Percentiles rank a stretch among this genome's conserved stretches.
Evolutionary conservation across 1,140 invertebrate genomes (phyloP).

Genomic region (Tetraneura akinire): DNA sequence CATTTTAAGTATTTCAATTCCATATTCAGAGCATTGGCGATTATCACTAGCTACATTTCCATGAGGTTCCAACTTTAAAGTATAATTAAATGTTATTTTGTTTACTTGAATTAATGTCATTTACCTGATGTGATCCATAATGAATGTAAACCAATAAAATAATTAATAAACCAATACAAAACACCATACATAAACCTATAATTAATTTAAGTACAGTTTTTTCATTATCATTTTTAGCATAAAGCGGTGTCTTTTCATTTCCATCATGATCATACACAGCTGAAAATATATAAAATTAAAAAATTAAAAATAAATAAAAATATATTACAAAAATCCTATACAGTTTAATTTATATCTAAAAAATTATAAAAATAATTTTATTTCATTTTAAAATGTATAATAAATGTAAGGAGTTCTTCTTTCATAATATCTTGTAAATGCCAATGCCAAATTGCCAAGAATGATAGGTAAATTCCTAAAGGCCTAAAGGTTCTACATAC

Average conservation of each 20-base stretch:
- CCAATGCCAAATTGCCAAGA: too few relatives aligned
- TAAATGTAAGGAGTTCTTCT: too few relatives aligned
- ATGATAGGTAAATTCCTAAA: too few relatives aligned
- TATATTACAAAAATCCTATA: too few relatives aligned
- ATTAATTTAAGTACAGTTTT: slow-evolving; percentile 41
- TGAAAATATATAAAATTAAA: slow-evolving; percentile 14
- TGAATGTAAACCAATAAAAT: slow-evolving; percentile 45
- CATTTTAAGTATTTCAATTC: slow-evolving; percentile 66
- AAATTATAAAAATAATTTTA: too few relatives aligned
- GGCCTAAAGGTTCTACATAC: too few relatives aligned
- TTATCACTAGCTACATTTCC: slow-evolving; percentile 75
- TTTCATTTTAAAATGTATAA: too few relatives aligned
- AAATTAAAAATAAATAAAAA: too few relatives aligned
- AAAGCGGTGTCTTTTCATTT: slow-evolving; percentile 38
- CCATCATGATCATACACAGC: slow-evolving; percentile 42
- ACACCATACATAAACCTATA: slow-evolving; percentile 36
- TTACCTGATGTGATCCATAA: slow-evolving; percentile 39
- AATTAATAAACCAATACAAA: slow-evolving; percentile 41
- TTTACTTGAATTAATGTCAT: background rate
- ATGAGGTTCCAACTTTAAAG: slow-evolving; percentile 67
- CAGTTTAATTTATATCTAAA: too few relatives aligned
- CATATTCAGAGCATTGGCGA: slow-evolving; percentile 71
- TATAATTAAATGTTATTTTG: slow-evolving; percentile 42
- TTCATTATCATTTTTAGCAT: slow-evolving; percentile 30
- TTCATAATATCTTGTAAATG: too few relatives aligned